phyloP scores from a whole-genome alignment of 2,888 invertebrate genomes.

The Amphipoea lucens region DNA sequence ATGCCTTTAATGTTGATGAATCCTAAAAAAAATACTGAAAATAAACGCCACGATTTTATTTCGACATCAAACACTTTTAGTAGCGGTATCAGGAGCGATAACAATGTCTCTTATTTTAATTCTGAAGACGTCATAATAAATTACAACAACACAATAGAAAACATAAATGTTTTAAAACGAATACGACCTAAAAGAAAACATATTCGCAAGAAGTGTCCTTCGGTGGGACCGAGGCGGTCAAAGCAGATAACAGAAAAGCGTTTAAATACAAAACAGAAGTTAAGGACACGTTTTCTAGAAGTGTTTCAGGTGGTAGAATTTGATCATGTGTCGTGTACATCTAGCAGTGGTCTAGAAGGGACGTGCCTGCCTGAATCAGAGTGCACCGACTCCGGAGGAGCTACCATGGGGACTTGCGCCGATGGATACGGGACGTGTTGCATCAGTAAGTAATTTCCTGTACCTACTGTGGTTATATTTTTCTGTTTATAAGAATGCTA shows the following conservation, averaged over 20 bases:
- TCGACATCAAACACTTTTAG: conserved; percentile 13
- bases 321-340: conserved; percentile 91
- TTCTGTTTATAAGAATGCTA: background rate
- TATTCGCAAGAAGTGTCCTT: conserved; percentile 71
- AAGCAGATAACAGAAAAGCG: conserved; percentile 29
- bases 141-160: conserved; percentile 68
- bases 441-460: conserved; percentile 91
- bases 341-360: conserved; percentile 91
- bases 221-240: conserved; percentile 44
- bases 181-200: conserved; percentile 69
- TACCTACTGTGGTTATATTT: background rate
- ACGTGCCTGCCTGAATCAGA: conserved; percentile 93
- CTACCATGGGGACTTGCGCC: conserved; percentile 92
- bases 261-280: conserved; percentile 43
- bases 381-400: conserved; percentile 91
- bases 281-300: conserved; percentile 89
- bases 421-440: conserved; percentile 94
- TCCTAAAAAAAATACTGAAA: conserved; percentile 37
- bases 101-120: conserved; percentile 33
- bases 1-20: conserved; percentile 53
- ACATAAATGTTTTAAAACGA: conserved; percentile 66
- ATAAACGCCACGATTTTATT: conserved; percentile 22
- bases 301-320: conserved; percentile 93
- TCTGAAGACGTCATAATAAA: conserved; percentile 49
- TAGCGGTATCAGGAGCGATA: background rate